Conservation (phyloP, 2,888 invertebrate species). For the Girardia tigrina region DNA sequence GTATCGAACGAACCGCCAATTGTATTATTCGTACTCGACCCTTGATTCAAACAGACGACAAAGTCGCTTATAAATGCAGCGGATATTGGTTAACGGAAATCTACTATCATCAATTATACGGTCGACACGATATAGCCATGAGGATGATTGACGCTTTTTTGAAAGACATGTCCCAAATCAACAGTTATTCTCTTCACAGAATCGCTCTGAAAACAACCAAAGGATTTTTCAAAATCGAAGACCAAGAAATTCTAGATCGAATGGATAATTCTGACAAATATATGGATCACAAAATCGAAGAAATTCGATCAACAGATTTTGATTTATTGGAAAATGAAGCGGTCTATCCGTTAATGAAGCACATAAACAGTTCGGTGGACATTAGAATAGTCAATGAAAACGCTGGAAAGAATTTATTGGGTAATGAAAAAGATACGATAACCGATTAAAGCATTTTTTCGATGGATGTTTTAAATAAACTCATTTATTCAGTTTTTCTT, state of each 20-base stretch:
- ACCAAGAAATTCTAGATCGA: neutral
- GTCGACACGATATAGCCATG: neutral
- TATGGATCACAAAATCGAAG: neutral
- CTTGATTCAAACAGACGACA: neutral
- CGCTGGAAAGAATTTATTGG: neutral
- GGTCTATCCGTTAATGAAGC: neutral
- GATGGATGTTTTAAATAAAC: too few species aligned
- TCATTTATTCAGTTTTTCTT: too few species aligned
- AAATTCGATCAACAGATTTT: neutral
- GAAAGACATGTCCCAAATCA: neutral
- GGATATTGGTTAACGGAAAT: neutral
- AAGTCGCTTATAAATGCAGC: neutral
- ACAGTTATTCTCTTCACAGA: neutral
- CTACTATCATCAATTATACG: neutral
- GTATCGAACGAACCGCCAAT: neutral
- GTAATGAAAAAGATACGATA: neutral
- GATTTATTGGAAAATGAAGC: neutral
- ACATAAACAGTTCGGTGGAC: neutral
- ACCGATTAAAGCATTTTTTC: too few species aligned
- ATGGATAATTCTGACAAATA: conserved; percentile 16
- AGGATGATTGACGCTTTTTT: conserved; percentile 2
- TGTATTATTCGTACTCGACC: conserved; percentile 9
- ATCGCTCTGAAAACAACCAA: neutral
- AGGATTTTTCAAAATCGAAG: conserved; percentile 12
- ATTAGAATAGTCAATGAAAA: conserved; percentile 3